phyloP scores from a whole-genome alignment of 2,888 invertebrate species.

The Athalia cordata region DNA sequence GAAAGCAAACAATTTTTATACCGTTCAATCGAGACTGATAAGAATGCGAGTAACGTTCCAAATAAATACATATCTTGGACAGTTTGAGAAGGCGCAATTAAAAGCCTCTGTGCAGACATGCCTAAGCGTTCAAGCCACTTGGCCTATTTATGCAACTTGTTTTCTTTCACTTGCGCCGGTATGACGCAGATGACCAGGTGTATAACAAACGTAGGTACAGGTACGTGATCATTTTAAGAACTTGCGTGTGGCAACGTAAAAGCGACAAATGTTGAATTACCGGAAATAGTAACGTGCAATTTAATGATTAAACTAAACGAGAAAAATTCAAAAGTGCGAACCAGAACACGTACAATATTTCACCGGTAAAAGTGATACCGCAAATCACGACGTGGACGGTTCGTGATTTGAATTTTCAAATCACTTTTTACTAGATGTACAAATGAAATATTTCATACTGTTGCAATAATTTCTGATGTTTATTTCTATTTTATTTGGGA shows the following conservation, averaged over 20 bases:
- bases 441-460: too few species aligned
- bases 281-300: conserved; percentile 1
- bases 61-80: background rate
- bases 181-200: background rate
- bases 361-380: background rate
- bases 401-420: too few species aligned
- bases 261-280: conserved; percentile 28
- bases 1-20: background rate
- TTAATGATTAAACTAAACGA: background rate
- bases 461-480: too few species aligned
- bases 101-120: background rate
- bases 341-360: background rate
- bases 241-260: background rate
- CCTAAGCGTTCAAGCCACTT: background rate
- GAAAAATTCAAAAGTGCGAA: background rate
- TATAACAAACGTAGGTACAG: background rate
- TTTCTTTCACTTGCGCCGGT: conserved; percentile 3
- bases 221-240: conserved; percentile 18
- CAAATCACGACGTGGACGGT: too few species aligned
- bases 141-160: conserved; percentile 25
- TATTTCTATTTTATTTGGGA: too few species aligned
- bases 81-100: background rate
- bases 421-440: too few species aligned
- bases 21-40: background rate
- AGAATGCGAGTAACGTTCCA: background rate